A percentile compares a stretch with the other conserved stretches of the same genome.
Conservation (phyloP, 1,140 invertebrate genomes). For the Venustaconcha ellipsiformis region DNA sequence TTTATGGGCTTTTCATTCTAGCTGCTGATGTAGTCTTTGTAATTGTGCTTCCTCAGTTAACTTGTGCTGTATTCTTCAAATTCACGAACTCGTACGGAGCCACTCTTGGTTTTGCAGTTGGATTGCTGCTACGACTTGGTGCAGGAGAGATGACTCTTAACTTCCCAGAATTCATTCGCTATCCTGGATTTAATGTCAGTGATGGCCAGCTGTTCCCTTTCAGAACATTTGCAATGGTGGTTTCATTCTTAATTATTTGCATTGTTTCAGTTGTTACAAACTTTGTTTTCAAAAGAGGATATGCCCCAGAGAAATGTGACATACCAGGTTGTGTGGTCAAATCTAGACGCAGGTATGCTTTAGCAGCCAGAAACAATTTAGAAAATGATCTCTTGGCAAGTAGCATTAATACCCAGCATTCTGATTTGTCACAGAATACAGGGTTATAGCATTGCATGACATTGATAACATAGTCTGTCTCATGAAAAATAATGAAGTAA, state of each 20-base stretch:
- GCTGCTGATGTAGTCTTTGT: conserved; percentile 66
- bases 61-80: conserved; percentile 53
- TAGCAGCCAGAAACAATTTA: no score
- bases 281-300: conserved; percentile 17
- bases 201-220: conserved; percentile 60
- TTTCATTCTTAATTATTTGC: conserved; percentile 42
- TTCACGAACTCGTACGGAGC: conserved; percentile 54
- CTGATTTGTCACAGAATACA: no score
- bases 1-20: conserved; percentile 63
- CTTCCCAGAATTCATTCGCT: conserved; percentile 54
- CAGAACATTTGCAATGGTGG: conserved; percentile 54
- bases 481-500: no score
- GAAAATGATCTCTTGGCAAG: no score
- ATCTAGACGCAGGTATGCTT: background rate
- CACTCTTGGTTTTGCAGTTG: conserved; percentile 46
- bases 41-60: conserved; percentile 62
- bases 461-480: no score
- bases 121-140: conserved; percentile 52
- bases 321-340: background rate
- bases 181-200: conserved; percentile 49
- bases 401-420: no score
- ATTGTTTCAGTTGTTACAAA: conserved; percentile 40
- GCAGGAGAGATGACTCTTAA: conserved; percentile 56
- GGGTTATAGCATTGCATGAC: no score
- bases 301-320: conserved; percentile 13